Evolutionary conservation across 2,888 invertebrate species (phyloP).

Genomic region (Iselma pallidipennis): DNA sequence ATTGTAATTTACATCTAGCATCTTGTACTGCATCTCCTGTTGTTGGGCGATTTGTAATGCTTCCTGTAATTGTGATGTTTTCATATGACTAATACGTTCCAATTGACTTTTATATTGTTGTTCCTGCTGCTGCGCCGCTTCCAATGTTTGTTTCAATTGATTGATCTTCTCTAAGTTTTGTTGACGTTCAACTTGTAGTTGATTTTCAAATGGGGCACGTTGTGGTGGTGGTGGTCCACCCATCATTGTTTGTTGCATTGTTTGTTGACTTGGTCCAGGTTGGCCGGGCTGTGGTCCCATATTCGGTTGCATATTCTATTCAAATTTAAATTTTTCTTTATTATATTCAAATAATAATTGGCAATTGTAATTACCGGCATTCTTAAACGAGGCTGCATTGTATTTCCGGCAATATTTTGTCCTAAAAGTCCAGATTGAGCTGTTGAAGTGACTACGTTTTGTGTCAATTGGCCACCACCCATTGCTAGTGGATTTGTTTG

Average conservation of each 20-base stretch:
- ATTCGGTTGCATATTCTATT: slow-evolving; percentile 36
- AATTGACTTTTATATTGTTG: slow-evolving; percentile 78
- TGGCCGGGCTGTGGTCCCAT: slow-evolving; percentile 40
- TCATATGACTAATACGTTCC: slow-evolving; percentile 70
- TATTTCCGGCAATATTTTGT: slow-evolving; percentile 49
- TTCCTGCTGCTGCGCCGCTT: slow-evolving; percentile 78
- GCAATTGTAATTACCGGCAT: slow-evolving; percentile 41
- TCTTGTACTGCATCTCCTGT: slow-evolving; percentile 78
- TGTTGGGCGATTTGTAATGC: slow-evolving; percentile 76
- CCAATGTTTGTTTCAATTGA: slow-evolving; percentile 75
- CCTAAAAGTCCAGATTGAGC: slow-evolving; percentile 46
- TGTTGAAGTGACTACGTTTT: slow-evolving; percentile 57
- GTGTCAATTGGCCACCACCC: slow-evolving; percentile 64
- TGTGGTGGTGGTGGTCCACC: slow-evolving; percentile 35
- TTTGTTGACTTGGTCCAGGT: slow-evolving; percentile 29
- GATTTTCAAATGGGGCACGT: slow-evolving; percentile 56
- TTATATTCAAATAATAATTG: neutral
- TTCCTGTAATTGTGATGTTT: slow-evolving; percentile 64
- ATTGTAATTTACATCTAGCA: slow-evolving; percentile 64
- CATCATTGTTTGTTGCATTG: slow-evolving; percentile 42
- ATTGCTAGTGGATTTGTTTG: slow-evolving; percentile 60
- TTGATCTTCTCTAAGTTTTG: slow-evolving; percentile 79
- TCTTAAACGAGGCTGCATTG: slow-evolving; percentile 49
- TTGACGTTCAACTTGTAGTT: slow-evolving; percentile 73
- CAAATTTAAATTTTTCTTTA: slow-evolving; percentile 5